Base-by-base conservation (phyloP, 2,113 vertebrate species). In the Artemisiospiza belli region DNA sequence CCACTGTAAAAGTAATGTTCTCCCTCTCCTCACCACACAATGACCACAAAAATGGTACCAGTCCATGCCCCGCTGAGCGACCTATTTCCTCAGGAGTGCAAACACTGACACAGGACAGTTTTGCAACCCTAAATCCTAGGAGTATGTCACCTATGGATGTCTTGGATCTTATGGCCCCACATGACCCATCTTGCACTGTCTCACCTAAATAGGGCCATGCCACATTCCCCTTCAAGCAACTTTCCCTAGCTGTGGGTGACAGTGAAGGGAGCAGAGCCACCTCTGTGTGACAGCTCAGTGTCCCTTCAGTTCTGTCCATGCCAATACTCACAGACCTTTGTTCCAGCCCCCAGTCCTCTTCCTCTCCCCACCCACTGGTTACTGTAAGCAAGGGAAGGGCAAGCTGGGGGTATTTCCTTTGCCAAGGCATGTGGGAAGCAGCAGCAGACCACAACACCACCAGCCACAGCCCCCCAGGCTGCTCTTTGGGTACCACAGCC, bases 41-140 rank as follows among this genome's bases (percentile, higher is more conserved):
- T 11, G 12, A 64, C 70, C 44, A 33, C 5, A 15, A 68, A 92
- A 87, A 41, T 11, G 27, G 49, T 28, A 68, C 35, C 37, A 79
- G 20, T 10, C 31, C 27, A 23, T 12, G 20, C 3, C 10, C 8
- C 9, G 33, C 28, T 64, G 76, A 84, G 39, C 0, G 1, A 21
- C 14, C 10, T 25, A 3, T 16, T 72, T 22, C 41, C 52, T 84
- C 57, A 75, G 35, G 49, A 84, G 15, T 30, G 10, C 54, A 52
- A 82, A 73, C 80, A 35, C 33, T 47, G 47, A 59, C 89, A 47
- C 15, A 47, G 44, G n/a, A 62, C 15, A 12, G 24, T 49, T 81
- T 57, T 61, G 21, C 41, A 63, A 19, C n/a, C 54, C 44, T 55
- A 68, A 74, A 75, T 44, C 28, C 31, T 57, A 61, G 28, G 27